phyloP scores from a whole-genome alignment of 1,140 invertebrate species.

The Phymastichus coffea region DNA sequence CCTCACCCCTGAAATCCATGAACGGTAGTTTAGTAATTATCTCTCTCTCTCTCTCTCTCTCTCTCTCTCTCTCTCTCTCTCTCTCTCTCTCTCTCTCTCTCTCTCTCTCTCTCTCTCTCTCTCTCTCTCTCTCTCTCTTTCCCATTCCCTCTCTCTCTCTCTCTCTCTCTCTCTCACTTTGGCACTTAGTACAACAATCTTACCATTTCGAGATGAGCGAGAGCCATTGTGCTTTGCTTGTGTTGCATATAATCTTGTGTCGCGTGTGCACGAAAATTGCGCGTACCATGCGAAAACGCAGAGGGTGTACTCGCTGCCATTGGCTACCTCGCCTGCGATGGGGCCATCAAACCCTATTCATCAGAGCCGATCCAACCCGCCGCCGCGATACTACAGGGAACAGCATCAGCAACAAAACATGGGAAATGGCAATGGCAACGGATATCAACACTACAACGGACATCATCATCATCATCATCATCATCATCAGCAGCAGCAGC shows the following conservation, averaged over 20 bases:
- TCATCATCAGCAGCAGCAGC: constrained; percentile 34
- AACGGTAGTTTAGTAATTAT: no score
- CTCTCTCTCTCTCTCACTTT: no score
- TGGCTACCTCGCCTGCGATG: constrained; percentile 48
- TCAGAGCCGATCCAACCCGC: constrained; percentile 52
- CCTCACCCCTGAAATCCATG: no score
- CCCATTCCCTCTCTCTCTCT: no score
- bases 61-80: no score
- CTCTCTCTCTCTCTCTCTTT: no score
- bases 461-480: constrained; percentile 30
- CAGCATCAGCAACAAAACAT: constrained; percentile 47
- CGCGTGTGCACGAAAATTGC: background rate
- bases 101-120: no score
- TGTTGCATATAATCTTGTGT: constrained; percentile 49
- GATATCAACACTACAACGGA: background rate
- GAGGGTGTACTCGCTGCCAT: constrained; percentile 60
- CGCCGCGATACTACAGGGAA: constrained; percentile 52
- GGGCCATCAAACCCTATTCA: constrained; percentile 19
- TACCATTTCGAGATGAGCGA: no score
- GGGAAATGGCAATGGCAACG: constrained; percentile 34
- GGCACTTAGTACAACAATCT: no score
- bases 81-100: no score
- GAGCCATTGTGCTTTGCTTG: constrained; percentile 53
- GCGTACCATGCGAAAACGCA: constrained; percentile 34
- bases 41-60: no score